phyloP scores from a whole-genome alignment of 35 echinoderm and acorn worm species.

The Ophiothrix spiculata region DNA sequence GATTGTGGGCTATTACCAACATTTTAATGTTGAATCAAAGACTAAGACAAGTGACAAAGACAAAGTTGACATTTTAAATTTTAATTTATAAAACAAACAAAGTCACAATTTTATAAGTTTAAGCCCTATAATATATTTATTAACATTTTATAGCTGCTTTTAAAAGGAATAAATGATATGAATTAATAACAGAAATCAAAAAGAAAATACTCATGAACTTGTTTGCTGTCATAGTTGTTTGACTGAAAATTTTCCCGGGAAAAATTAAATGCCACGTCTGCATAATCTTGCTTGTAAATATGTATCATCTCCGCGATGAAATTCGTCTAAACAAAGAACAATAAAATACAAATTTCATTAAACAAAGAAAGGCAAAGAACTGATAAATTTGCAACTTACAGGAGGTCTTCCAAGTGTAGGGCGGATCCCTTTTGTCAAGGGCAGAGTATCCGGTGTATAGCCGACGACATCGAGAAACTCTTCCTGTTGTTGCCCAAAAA shows the following conservation, averaged over 20 bases:
- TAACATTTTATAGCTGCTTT: too few relatives aligned
- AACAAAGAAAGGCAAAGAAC: not conserved
- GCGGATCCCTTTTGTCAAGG: slow-evolving; percentile 50
- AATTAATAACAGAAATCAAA: not conserved
- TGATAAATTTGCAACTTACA: slow-evolving; percentile 40
- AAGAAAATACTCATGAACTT: not conserved
- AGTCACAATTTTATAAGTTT: too few relatives aligned
- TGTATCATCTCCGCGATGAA: not conserved
- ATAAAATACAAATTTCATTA: not conserved
- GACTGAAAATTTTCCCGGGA: not conserved
- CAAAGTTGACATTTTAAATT: too few relatives aligned
- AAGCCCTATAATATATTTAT: too few relatives aligned
- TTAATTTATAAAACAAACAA: too few relatives aligned
- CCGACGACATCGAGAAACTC: slow-evolving; percentile 86
- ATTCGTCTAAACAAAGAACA: not conserved
- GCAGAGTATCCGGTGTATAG: slow-evolving; percentile 64
- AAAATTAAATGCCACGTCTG: not conserved
- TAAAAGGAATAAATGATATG: too few relatives aligned
- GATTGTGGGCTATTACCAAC: too few relatives aligned
- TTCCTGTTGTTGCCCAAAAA: slow-evolving; percentile 41
- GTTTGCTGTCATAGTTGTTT: too few relatives aligned
- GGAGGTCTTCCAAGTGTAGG: slow-evolving; percentile 71
- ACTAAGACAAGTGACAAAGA: too few relatives aligned
- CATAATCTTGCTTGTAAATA: not conserved
- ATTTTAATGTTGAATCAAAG: too few relatives aligned